phyloP scores from a whole-genome alignment of 2,113 vertebrate species.

The Micronycteris hirsuta region DNA sequence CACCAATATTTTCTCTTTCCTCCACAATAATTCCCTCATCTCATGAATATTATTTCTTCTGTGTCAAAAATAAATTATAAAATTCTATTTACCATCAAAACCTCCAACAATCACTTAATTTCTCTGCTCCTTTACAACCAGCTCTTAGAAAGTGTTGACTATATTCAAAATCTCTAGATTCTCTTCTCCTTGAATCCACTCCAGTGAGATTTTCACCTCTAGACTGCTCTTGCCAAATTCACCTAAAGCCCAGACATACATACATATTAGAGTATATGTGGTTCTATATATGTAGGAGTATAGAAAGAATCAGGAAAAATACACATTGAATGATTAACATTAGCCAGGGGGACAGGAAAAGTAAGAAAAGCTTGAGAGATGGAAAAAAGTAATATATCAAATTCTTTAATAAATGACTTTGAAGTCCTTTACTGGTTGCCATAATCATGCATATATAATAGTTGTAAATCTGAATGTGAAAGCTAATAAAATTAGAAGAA shows the following conservation, averaged over 20 bases:
- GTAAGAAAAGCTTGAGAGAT: not conserved
- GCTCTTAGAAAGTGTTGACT: not conserved
- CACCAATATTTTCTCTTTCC: not conserved
- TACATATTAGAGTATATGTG: not conserved
- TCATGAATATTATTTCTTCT: not conserved
- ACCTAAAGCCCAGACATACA: not conserved
- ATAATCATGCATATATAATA: not conserved
- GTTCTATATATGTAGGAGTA: too few species aligned
- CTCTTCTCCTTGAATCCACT: not conserved
- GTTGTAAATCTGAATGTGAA: not conserved
- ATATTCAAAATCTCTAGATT: not conserved
- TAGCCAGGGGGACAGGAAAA: not conserved
- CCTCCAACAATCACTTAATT: not conserved
- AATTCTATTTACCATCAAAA: not conserved
- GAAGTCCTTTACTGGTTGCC: not conserved
- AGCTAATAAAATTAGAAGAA: not conserved
- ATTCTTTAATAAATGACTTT: not conserved
- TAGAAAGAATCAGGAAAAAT: too few species aligned
- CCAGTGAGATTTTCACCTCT: not conserved
- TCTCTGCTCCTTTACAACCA: not conserved
- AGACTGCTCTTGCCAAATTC: not conserved
- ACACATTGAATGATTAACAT: not conserved
- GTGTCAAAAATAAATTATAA: not conserved
- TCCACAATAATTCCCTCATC: not conserved
- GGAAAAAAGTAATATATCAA: not conserved